phyloP scores from a whole-genome alignment of 2,113 vertebrate genomes.

The Montifringilla adamsi region DNA sequence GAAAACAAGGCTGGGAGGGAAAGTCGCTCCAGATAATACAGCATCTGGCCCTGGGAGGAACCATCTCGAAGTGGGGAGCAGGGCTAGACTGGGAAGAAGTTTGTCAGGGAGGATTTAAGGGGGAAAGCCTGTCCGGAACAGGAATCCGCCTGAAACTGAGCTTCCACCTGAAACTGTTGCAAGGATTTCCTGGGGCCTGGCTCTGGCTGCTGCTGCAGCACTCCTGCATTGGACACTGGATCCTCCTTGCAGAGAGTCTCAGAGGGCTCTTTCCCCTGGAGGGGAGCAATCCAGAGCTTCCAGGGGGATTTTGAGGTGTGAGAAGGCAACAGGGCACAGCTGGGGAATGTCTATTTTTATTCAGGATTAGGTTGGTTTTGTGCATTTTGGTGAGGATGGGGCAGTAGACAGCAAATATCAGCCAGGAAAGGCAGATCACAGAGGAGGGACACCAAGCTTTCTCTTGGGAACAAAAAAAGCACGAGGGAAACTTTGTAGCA shows the following conservation, averaged over 20 bases:
- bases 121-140: not conserved
- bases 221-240: not conserved
- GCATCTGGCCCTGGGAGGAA: slow-evolving; percentile 62
- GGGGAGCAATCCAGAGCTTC: not conserved
- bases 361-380: accelerated
- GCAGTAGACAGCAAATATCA: not conserved
- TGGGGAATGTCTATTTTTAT: not conserved
- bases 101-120: not conserved
- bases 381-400: not conserved
- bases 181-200: not conserved
- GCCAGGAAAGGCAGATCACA: not conserved
- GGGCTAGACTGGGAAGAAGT: not conserved
- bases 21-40: slow-evolving; percentile 26
- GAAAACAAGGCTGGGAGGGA: slow-evolving; percentile 58
- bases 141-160: not conserved
- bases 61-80: not conserved
- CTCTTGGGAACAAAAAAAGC: not conserved
- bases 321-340: not conserved
- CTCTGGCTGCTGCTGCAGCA: not conserved
- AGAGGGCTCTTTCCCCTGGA: accelerated
- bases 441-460: not conserved
- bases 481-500: not conserved
- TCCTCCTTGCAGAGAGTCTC: not conserved
- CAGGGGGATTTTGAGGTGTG: not conserved
- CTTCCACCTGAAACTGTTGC: accelerated